These are phyloP conservation scores for Onthophagus sagittarius DNA, from an alignment of 2,888 invertebrate genomes.

Conservation along the genomic window DNA sequence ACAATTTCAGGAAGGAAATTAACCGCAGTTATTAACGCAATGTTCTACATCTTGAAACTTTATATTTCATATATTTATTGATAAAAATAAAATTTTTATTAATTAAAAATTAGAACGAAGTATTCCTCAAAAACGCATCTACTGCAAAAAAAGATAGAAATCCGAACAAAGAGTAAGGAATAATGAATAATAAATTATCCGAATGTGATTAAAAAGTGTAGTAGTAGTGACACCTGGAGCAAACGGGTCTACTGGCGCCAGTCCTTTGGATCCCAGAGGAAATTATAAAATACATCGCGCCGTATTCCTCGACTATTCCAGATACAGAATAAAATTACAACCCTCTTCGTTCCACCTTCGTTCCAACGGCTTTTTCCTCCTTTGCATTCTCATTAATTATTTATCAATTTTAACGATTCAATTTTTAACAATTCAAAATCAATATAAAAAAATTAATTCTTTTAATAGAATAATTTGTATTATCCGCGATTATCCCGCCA, in stretches of 20 bases:
- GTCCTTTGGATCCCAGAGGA: constrained; percentile 43
- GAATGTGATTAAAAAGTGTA: constrained; percentile 34
- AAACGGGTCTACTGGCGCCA: constrained; percentile 28
- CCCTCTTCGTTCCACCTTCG: background rate
- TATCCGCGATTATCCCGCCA: background rate
- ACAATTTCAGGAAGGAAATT: too few species aligned
- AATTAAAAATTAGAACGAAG: background rate
- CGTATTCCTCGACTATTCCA: constrained; percentile 31
- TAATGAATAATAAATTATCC: constrained; percentile 31
- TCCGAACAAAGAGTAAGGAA: constrained; percentile 9
- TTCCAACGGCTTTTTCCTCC: background rate
- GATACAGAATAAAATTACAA: constrained; percentile 40
- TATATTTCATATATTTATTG: too few species aligned
- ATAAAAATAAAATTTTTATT: background rate
- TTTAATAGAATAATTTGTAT: background rate
- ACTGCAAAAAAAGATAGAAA: background rate
- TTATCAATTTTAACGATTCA: background rate
- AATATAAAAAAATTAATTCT: background rate
- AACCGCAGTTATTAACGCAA: too few species aligned
- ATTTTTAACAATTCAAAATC: background rate
- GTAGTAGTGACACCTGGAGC: constrained; percentile 34
- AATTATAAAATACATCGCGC: constrained; percentile 46
- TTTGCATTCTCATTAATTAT: constrained; percentile 4
- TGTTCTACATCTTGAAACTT: too few species aligned
- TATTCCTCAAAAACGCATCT: background rate